Evolutionary conservation across 2,888 invertebrate species (phyloP).

Genomic region (Prenolepis imparis): DNA sequence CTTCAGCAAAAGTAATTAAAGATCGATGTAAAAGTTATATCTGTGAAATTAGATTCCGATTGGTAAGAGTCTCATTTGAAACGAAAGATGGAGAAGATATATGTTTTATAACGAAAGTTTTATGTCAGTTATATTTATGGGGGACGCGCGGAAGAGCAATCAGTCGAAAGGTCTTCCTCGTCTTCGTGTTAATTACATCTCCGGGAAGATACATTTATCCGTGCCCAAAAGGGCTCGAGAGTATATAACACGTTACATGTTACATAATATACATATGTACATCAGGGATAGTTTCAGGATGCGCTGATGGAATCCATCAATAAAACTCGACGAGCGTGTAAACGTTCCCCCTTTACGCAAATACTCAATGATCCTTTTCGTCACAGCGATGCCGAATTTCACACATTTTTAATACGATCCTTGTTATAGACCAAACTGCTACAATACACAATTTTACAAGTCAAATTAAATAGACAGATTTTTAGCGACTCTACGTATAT

Average conservation of each 20-base stretch:
- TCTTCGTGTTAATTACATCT: conserved; percentile 2
- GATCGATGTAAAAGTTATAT: not conserved
- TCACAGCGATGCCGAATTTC: not conserved
- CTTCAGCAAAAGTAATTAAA: conserved; percentile 6
- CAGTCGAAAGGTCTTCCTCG: not conserved
- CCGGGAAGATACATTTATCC: not conserved
- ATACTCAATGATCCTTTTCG: not conserved
- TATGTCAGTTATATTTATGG: conserved; percentile 15
- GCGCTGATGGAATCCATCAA: not conserved
- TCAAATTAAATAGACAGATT: not conserved
- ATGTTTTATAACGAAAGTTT: not conserved
- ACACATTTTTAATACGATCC: not conserved
- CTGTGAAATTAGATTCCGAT: not conserved
- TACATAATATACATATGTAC: not conserved
- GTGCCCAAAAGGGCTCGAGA: not conserved
- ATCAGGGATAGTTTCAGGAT: not conserved
- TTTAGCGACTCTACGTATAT: not conserved
- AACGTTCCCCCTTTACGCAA: not conserved
- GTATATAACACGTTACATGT: not conserved
- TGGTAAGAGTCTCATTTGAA: not conserved
- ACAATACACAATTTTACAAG: not conserved
- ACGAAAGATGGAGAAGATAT: not conserved
- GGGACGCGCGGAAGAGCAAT: not conserved
- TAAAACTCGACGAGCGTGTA: not conserved
- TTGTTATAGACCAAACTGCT: not conserved